Conservation (phyloP, 2,113 vertebrate species). For the Copsychus sechellarum region DNA sequence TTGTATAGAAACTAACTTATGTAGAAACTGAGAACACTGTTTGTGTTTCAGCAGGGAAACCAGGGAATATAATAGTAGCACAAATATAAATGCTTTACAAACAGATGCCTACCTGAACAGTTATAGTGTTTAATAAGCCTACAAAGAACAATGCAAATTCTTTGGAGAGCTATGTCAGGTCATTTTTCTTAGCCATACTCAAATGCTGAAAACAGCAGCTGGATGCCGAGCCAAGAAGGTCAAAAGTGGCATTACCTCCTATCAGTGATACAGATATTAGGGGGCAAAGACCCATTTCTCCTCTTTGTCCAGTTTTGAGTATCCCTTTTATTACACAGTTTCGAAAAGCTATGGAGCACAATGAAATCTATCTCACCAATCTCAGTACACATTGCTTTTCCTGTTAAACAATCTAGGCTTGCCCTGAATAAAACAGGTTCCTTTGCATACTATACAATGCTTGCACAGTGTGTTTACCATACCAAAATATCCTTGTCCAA, state of each 20-base stretch:
- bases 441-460: neutral
- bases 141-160: neutral
- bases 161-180: neutral
- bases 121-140: neutral
- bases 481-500: neutral
- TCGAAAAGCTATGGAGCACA: neutral
- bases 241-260: neutral
- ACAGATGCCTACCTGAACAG: neutral
- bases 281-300: neutral
- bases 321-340: neutral
- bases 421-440: neutral
- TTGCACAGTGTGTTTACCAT: neutral
- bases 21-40: neutral
- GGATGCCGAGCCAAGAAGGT: neutral
- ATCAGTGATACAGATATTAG: neutral
- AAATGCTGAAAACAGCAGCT: neutral
- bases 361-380: neutral
- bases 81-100: neutral
- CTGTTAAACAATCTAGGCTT: slow-evolving; percentile 1
- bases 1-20: neutral
- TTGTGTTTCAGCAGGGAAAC: neutral
- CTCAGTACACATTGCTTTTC: neutral
- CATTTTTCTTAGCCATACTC: neutral
- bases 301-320: neutral
- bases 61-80: neutral